Evolutionary conservation across 2,888 invertebrate species (phyloP).

Genomic region (Eustalomyia histrio): DNA sequence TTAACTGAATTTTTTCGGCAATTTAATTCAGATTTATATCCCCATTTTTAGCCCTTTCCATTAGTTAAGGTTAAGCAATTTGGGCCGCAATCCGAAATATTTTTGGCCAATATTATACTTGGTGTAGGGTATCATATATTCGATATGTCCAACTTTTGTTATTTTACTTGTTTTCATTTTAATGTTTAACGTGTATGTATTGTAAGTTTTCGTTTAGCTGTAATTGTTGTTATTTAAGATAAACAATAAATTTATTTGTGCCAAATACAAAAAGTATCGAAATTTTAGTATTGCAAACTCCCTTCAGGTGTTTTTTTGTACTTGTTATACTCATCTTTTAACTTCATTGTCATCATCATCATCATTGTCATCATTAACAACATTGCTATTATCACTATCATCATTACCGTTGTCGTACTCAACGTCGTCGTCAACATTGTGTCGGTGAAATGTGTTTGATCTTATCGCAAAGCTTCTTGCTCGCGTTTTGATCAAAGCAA

Average conservation of each 20-base stretch:
- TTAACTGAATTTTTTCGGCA: too few species aligned
- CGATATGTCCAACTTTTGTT: too few species aligned
- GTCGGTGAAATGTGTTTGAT: slow-evolving; percentile 79
- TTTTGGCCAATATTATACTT: too few species aligned
- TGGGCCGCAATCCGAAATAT: too few species aligned
- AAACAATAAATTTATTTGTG: slow-evolving; percentile 16
- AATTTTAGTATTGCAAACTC: slow-evolving; percentile 30
- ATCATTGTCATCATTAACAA: slow-evolving; percentile 22
- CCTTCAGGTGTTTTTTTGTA: slow-evolving; percentile 10
- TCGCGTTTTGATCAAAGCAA: slow-evolving; percentile 80
- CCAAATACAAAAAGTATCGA: slow-evolving; percentile 6
- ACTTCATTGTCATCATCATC: slow-evolving; percentile 23
- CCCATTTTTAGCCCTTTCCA: too few species aligned
- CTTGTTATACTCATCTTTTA: slow-evolving; percentile 10
- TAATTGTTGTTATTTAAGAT: slow-evolving; percentile 15
- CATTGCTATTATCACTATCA: slow-evolving; percentile 38
- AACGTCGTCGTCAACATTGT: slow-evolving; percentile 52
- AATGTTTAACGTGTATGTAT: not conserved
- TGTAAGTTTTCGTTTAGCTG: slow-evolving; percentile 3
- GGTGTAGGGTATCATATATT: too few species aligned
- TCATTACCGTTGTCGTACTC: slow-evolving; percentile 5
- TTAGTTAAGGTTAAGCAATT: too few species aligned
- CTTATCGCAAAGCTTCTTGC: slow-evolving; percentile 80
- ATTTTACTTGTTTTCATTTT: not conserved
- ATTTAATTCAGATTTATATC: too few species aligned